Evolutionary conservation across 2,797 vertebrate species (phyloP), one percentile per base, ranked within the genome.

Genomic region (Microchirus variegatus): DNA sequence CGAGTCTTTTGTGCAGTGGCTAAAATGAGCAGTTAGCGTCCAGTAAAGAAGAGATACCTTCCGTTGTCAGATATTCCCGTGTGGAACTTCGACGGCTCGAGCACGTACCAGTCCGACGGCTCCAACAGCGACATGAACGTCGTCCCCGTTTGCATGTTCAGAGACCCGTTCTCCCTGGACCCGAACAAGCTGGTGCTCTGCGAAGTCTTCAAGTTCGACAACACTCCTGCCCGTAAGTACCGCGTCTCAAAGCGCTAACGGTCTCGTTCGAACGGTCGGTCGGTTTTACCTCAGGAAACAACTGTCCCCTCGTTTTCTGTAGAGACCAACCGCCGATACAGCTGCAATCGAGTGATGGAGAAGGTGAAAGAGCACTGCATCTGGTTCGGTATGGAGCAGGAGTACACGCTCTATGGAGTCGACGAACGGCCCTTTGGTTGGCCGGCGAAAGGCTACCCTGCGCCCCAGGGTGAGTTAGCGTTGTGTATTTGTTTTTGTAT

Each of bases 361-460:
- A 11, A 89, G 83, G 82, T 93, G 0, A 84, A 90, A 57, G 86
- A 94, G 13, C 85, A 90, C 14, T 31, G 53, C 14, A 86, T 94
- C 0, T 96, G 95, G 96, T 97, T 96, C 0, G 95, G 95, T 12
- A 95, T 96, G 91, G 96, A 96, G 87, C 96, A 97, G 76, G 95
- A 96, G 59, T 96, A 95, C 90, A 93, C 94, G 0, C 84, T 97
- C 5, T 64, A 95, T 3, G 94, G 94, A 31, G 44, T 86, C 5
- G 91, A 96, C 0, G 91, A 93, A 17, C 92, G 91, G 69, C 96
- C 95, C 3, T 97, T 90, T 0, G 88, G 91, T 53, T 97, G 95
- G 95, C 96, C 95, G 0, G 40, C 77, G 43, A 91, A 94, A 1
- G 95, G 95, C 56, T 96, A 85, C 76, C 95, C 95, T 0, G 89